phyloP scores from a whole-genome alignment of 1,140 invertebrate genomes.

The Euwallacea fornicatus region DNA sequence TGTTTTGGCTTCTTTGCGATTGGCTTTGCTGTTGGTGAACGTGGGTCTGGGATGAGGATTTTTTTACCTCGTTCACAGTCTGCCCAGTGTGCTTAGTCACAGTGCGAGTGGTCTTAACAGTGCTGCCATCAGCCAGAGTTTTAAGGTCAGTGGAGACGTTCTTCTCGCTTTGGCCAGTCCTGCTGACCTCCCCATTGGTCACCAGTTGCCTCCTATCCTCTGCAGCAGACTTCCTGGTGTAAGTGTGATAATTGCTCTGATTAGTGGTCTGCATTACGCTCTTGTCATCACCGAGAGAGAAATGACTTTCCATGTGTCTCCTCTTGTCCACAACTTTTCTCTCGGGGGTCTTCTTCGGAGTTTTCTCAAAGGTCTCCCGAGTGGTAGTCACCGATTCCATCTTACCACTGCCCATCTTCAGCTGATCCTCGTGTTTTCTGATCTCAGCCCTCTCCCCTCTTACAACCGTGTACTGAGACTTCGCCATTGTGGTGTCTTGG shows the following conservation, averaged over 20 bases:
- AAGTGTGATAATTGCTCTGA: conserved; percentile 64
- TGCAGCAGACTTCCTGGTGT: conserved; percentile 52
- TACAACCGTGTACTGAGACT: conserved; percentile 55
- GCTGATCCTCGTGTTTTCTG: conserved; percentile 59
- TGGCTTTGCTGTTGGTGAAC: conserved; percentile 37
- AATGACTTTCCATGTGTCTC: conserved; percentile 65
- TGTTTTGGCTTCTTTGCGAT: conserved; percentile 37
- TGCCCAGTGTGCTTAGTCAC: conserved; percentile 48
- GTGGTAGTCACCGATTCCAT: conserved; percentile 59
- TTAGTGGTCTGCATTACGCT: conserved; percentile 60
- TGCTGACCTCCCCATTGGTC: conserved; percentile 29
- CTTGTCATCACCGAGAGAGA: conserved; percentile 63
- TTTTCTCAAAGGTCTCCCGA: conserved; percentile 56
- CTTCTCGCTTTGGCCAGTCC: conserved; percentile 46
- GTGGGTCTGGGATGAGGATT: conserved; percentile 47
- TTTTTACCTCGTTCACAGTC: conserved; percentile 41
- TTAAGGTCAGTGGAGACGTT: conserved; percentile 52
- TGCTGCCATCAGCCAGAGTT: conserved; percentile 58
- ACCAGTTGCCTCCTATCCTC: conserved; percentile 14
- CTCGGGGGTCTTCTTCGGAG: conserved; percentile 51
- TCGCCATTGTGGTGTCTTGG: conserved; percentile 56
- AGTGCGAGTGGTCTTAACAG: conserved; percentile 57
- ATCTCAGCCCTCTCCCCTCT: conserved; percentile 60
- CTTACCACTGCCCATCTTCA: conserved; percentile 57
- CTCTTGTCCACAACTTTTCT: conserved; percentile 53